A percentile compares a stretch with the other conserved stretches of the same genome.
phyloP scores from a whole-genome alignment of 2,797 vertebrate genomes.

The Onychomys leucogaster region DNA sequence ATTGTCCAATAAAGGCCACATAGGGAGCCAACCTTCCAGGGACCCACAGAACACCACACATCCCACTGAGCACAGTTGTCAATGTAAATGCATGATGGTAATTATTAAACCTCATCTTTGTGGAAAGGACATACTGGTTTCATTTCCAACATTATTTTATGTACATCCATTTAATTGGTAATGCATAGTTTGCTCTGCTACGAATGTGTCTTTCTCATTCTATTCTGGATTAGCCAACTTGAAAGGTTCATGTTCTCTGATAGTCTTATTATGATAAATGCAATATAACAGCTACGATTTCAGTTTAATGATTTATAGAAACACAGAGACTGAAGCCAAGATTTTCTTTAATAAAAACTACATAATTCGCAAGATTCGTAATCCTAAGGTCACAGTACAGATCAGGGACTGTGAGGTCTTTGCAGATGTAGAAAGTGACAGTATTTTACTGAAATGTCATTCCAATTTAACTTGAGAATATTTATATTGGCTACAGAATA shows the following conservation, averaged over 20 bases:
- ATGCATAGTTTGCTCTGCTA: neutral
- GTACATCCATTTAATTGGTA: conserved; percentile 18
- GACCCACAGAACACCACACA: neutral
- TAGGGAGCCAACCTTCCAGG: neutral
- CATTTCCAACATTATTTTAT: neutral
- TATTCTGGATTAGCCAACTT: conserved; percentile 76
- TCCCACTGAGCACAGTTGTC: neutral
- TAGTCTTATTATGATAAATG: conserved; percentile 42
- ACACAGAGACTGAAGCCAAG: conserved; percentile 69
- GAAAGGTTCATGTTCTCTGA: conserved; percentile 52
- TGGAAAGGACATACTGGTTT: neutral
- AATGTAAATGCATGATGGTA: neutral
- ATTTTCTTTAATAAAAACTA: conserved; percentile 77
- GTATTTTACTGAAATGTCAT: conserved; percentile 76
- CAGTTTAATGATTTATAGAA: conserved; percentile 68
- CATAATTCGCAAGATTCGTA: conserved; percentile 70
- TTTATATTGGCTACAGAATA: conserved; percentile 74
- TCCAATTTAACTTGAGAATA: conserved; percentile 64
- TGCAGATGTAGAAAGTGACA: conserved; percentile 81
- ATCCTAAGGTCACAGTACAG: conserved; percentile 81
- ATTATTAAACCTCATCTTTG: neutral
- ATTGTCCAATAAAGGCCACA: neutral
- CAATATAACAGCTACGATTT: conserved; percentile 75
- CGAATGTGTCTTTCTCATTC: conserved; percentile 51
- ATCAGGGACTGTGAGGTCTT: conserved; percentile 74